Evolutionary conservation across 2,888 invertebrate genomes (phyloP), one percentile per base, ranked within the genome.

Genomic region (Meliscaeva auricollis): DNA sequence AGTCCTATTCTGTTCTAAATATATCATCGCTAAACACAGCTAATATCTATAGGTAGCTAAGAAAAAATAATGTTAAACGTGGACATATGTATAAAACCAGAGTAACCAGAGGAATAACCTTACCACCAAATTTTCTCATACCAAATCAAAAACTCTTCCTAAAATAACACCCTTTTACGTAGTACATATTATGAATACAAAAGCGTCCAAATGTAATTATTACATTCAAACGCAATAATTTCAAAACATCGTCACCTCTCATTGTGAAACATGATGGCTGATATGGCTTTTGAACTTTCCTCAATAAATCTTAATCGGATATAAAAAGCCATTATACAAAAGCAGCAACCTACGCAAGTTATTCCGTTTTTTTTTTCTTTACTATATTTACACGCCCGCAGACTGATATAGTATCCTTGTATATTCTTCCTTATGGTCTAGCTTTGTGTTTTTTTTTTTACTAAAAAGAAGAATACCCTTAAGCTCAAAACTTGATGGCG

Each of bases 291-390:
- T 9, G 54, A 26, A 60, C 7, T 41, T 22, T 56, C 17, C 1
- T 41, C n/a, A 60, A 41, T 58, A 38, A 38, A 58, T 60, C 60
- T 4, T 41, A 22, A 22, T 64, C 13, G 46, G 30, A 6, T 64
- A 6, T 64, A 1, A 32, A 46, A 62, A 64, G 13, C 3, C 64
- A 64, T 64, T 64, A n/a, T n/a, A 64, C 17, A 44, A 30, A 46
- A 58, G 26, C n/a, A 8, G 11, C n/a, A 62, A 50, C 20, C 32
- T n/a, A 35, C 38, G 35, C 66, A n/a, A 20, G 2, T n/a, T 46
- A 17, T 50, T 20, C 9, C 13, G 38, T 11, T 38, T 38, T 38
- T 11, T 11, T 38, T 38, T 38, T 13, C 11, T 13, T 46, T 46
- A 22, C 15, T 30, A 50, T 35, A n/a, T 20, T 20, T n/a, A 15